A percentile compares a stretch with the other conserved stretches of the same genome.
These are phyloP conservation scores for Serinus canaria DNA, from an alignment of 2,113 vertebrate genomes.

Conservation along the genomic window DNA sequence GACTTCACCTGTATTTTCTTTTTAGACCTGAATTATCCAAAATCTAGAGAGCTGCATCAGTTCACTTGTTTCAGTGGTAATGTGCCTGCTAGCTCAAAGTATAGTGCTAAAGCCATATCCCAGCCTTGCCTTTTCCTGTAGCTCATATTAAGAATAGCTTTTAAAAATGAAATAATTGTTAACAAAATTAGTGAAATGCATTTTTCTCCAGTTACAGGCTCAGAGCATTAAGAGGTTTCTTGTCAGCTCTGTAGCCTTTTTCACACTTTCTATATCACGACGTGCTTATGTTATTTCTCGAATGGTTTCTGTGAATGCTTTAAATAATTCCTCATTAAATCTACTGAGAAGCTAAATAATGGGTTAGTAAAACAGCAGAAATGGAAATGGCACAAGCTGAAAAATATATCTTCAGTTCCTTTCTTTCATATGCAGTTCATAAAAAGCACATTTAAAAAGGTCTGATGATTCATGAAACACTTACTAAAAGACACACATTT, in stretches of 20 bases:
- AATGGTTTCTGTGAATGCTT: conserved; percentile 20
- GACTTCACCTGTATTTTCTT: not conserved
- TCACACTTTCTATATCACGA: not conserved
- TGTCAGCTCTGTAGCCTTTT: not conserved
- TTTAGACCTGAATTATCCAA: not conserved
- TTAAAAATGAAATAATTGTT: not conserved
- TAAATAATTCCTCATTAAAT: conserved; percentile 82
- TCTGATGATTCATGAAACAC: not conserved
- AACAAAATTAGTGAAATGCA: not conserved
- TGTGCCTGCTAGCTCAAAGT: not conserved
- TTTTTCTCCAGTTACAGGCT: not conserved
- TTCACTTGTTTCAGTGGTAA: not conserved
- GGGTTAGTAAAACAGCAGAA: conserved; percentile 72
- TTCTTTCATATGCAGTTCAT: conserved; percentile 17
- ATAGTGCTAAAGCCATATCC: not conserved
- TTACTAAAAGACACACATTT: conserved; percentile 18
- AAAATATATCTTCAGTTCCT: conserved; percentile 27
- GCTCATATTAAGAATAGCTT: not conserved
- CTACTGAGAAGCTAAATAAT: conserved; percentile 53
- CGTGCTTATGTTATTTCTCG: not conserved
- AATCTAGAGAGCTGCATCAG: not conserved
- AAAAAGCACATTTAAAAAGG: conserved; percentile 44
- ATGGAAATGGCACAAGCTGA: conserved; percentile 58
- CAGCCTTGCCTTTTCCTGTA: not conserved
- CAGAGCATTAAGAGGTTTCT: not conserved